These are phyloP conservation scores for Nothobranchius kuhntae DNA, from an alignment of 2,113 vertebrate genomes.

Conservation along the genomic window DNA sequence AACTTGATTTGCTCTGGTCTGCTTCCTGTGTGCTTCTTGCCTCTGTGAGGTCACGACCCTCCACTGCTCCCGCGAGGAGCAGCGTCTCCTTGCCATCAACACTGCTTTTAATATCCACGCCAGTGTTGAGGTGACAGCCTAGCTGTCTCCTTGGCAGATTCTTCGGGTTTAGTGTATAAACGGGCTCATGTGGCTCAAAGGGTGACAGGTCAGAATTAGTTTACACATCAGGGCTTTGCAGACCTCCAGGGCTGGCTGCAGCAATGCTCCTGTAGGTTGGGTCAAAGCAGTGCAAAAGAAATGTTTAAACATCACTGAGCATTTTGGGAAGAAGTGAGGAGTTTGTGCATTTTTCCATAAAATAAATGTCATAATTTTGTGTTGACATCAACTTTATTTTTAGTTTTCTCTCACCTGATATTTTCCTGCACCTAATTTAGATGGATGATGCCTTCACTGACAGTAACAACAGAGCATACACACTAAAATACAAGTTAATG, in stretches of 20 bases:
- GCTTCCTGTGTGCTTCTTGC: slow-evolving; percentile 43
- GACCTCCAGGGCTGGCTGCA: slow-evolving; percentile 14
- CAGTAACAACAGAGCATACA: no score
- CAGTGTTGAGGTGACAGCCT: slow-evolving; percentile 71
- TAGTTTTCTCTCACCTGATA: no score
- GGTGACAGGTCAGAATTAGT: slow-evolving; percentile 60
- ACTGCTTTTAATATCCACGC: slow-evolving; percentile 76
- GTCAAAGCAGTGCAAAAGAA: slow-evolving; percentile 29
- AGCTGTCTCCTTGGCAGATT: slow-evolving; percentile 76
- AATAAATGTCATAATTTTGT: no score
- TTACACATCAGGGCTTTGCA: slow-evolving; percentile 56
- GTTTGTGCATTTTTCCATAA: no score
- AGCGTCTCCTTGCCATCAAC: slow-evolving; percentile 70
- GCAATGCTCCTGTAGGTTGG: slow-evolving; percentile 28
- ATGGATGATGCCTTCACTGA: no score
- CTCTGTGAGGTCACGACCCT: slow-evolving; percentile 54
- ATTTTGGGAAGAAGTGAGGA: no score
- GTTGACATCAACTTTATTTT: no score
- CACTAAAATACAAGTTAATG: no score
- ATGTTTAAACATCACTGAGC: slow-evolving; percentile 32
- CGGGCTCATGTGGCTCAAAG: slow-evolving; percentile 52
- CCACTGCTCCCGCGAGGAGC: slow-evolving; percentile 40
- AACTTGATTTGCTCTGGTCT: slow-evolving; percentile 22
- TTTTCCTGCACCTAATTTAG: no score
- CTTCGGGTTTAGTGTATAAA: slow-evolving; percentile 66